Evolutionary conservation across 2,113 vertebrate species (phyloP).

Genomic region (Heterotis niloticus): DNA sequence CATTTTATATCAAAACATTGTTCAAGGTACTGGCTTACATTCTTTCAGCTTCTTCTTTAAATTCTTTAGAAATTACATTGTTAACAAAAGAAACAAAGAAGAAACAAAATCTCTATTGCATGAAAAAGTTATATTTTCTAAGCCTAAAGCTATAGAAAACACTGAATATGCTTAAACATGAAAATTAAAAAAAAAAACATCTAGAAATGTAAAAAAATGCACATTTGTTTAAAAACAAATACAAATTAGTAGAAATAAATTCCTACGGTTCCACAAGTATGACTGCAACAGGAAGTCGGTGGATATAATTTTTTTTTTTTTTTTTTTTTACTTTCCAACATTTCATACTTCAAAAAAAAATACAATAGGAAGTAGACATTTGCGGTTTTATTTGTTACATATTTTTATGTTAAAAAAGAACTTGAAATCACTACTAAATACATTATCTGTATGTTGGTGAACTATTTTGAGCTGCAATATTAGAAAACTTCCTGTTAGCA

Average conservation of each 20-base stretch:
- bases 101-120: neutral
- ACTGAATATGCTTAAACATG: constrained; percentile 10
- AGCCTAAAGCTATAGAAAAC: neutral
- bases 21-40: constrained; percentile 57
- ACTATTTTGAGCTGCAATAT: constrained; percentile 61
- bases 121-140: neutral
- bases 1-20: constrained; percentile 49
- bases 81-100: neutral
- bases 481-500: constrained; percentile 60
- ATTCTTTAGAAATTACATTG: neutral
- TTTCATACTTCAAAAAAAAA: neutral
- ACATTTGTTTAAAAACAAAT: too few species aligned
- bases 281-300: neutral
- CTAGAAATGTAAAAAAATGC: neutral
- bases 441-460: constrained; percentile 51
- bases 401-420: constrained; percentile 8
- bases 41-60: neutral
- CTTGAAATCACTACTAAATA: neutral
- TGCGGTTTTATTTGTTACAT: constrained; percentile 6
- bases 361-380: constrained; percentile 2
- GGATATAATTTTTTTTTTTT: too few species aligned
- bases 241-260: neutral
- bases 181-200: neutral
- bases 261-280: neutral
- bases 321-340: constrained; percentile 9